Evolutionary conservation across 2,113 vertebrate species (phyloP).

Genomic region (Taurulus bubalis): DNA sequence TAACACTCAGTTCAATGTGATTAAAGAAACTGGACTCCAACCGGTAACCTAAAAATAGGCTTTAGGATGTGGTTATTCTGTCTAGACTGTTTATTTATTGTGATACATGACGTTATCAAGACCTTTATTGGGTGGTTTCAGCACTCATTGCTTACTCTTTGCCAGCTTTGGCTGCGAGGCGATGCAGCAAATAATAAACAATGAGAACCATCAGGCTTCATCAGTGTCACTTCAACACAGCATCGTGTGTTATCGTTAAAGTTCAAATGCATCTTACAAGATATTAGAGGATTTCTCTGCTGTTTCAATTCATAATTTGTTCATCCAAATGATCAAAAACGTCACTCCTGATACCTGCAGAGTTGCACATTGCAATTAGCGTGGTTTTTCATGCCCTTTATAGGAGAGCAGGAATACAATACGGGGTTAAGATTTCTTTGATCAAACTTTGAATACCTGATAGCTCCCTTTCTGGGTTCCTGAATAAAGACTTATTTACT

Average conservation of each 20-base stretch:
- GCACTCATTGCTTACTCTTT: neutral
- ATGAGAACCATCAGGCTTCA: neutral
- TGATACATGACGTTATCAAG: too few species aligned
- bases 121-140: neutral
- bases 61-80: too few species aligned
- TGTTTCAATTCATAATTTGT: constrained; percentile 1
- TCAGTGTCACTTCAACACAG: neutral
- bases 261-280: neutral
- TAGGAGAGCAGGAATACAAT: constrained; percentile 3
- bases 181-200: neutral
- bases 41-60: neutral
- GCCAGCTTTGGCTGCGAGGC: neutral
- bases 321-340: neutral
- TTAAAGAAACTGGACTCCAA: neutral
- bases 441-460: constrained; percentile 1
- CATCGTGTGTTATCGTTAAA: neutral
- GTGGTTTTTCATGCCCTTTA: neutral
- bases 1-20: neutral
- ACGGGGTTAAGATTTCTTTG: neutral
- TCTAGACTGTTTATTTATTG: too few species aligned
- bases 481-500: constrained; percentile 2
- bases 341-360: constrained; percentile 14
- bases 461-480: neutral
- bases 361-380: neutral
- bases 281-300: neutral